phyloP scores from a whole-genome alignment of 2,888 invertebrate genomes.

The Lydus trimaculatus region DNA sequence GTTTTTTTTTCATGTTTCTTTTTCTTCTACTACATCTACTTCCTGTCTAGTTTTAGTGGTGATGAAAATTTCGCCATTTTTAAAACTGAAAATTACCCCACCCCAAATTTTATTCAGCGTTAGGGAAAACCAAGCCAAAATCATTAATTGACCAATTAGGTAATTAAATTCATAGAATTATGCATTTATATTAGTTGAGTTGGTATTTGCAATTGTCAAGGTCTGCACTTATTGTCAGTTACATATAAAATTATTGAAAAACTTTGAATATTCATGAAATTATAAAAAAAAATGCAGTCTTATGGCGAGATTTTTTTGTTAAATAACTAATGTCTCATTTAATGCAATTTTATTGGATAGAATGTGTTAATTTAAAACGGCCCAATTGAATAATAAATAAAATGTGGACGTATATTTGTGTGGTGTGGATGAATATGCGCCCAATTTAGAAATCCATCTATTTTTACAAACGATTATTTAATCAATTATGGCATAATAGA shows the following conservation, averaged over 20 bases:
- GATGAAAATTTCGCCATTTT: slow-evolving; percentile 47
- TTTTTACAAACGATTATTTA: not conserved
- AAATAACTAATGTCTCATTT: not conserved
- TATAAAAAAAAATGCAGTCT: not conserved
- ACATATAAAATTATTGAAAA: not conserved
- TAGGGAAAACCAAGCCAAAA: not conserved
- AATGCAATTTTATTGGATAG: not conserved
- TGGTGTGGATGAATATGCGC: not conserved
- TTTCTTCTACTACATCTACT: slow-evolving; percentile 26
- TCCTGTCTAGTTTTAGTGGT: not conserved
- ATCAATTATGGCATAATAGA: not conserved
- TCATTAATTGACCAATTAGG: not conserved
- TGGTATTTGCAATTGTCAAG: not conserved
- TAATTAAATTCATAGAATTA: not conserved
- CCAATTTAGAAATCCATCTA: not conserved
- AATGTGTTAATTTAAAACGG: not conserved
- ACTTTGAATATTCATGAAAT: not conserved
- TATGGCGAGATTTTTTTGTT: not conserved
- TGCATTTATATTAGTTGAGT: not conserved
- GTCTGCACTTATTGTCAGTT: not conserved
- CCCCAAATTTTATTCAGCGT: not conserved
- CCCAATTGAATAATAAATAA: not conserved
- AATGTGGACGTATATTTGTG: not conserved
- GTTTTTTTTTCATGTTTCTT: slow-evolving; percentile 48
- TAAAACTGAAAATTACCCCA: not conserved